Evolutionary conservation across 1,140 invertebrate species (phyloP).

Genomic region (Megathymus violae): DNA sequence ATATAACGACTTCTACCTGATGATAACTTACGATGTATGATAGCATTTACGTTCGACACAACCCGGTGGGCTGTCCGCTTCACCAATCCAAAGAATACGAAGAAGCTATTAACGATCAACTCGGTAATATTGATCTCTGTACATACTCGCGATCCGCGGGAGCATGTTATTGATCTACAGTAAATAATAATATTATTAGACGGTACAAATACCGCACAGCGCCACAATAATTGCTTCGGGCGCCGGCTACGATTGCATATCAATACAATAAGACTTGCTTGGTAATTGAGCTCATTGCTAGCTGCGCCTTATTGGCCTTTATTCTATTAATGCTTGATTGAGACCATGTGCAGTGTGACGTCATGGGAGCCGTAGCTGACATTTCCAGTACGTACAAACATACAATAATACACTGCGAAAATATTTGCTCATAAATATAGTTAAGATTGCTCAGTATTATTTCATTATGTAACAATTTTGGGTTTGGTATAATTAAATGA

Average conservation of each 20-base stretch:
- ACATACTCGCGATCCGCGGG: background rate
- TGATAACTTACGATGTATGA: no score
- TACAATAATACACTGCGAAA: no score
- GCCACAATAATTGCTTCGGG: constrained; percentile 61
- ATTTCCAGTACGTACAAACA: constrained; percentile 18
- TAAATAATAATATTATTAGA: constrained; percentile 24
- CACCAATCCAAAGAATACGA: no score
- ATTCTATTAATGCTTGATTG: constrained; percentile 70
- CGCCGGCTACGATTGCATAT: constrained; percentile 71
- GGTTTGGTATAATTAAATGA: no score
- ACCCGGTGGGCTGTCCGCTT: no score
- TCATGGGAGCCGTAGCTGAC: constrained; percentile 34
- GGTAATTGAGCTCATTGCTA: constrained; percentile 70
- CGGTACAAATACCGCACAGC: constrained; percentile 40
- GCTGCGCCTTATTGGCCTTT: constrained; percentile 64
- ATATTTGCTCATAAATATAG: no score
- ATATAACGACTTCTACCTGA: no score
- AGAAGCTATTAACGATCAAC: no score
- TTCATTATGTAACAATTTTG: no score
- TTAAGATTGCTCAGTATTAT: no score
- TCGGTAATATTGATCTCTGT: no score
- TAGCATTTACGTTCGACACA: no score
- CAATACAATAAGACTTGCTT: constrained; percentile 55
- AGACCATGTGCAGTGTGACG: constrained; percentile 56
- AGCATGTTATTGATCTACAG: constrained; percentile 14